Evolutionary conservation across 2,113 vertebrate species (phyloP), one percentile per base, ranked within the genome.

Genomic region (Gallinago media): DNA sequence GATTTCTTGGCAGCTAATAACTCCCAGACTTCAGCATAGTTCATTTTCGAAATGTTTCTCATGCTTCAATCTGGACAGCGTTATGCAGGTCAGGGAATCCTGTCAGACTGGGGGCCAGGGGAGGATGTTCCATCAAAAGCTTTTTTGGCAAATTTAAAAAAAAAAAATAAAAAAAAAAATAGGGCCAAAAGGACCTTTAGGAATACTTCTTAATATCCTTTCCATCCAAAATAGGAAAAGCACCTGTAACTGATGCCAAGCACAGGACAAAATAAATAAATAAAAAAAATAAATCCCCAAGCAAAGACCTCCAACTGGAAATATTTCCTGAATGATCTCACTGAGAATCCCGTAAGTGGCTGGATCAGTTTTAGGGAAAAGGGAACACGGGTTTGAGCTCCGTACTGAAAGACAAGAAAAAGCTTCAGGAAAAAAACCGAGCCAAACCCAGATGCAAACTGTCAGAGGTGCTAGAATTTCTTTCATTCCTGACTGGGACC

Each of bases 181-280:
- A 58, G 31, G 3, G 56, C 75, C 79, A 96, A 91, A 91, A 95
- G 72, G 85, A 92, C 92, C 92, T 94, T 90, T 88, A 94, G 95
- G 94, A 97, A 95, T 97, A 89, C 63, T 85, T 89, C 85, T 95
- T 94, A 71, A 96, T 94, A 92, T 72, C 80, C 86, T 96, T 92
- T 95, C 95, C 91, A 83, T 94, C 94, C 84, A 89, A 95, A 96
- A 91, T 94, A 94, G 86, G 95, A 96, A 97, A 96, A 97, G 92
- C 90, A 97, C 96, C 92, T 96, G 87, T 88, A 91, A 86, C 68
- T 85, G 82, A 93, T 96, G 92, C 97, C 94, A 97, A 97, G 84
- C 88, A 71, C 47, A 94, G 87, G 86, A 96, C 89, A 87, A 92
- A 89, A 92, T 92, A 91, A 92, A 92, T 78, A 89, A 88, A 46